A percentile compares a stretch with the other conserved stretches of the same genome.
These are phyloP conservation scores for Volucella inanis DNA, from an alignment of 2,888 invertebrate species.

Conservation along the genomic window DNA sequence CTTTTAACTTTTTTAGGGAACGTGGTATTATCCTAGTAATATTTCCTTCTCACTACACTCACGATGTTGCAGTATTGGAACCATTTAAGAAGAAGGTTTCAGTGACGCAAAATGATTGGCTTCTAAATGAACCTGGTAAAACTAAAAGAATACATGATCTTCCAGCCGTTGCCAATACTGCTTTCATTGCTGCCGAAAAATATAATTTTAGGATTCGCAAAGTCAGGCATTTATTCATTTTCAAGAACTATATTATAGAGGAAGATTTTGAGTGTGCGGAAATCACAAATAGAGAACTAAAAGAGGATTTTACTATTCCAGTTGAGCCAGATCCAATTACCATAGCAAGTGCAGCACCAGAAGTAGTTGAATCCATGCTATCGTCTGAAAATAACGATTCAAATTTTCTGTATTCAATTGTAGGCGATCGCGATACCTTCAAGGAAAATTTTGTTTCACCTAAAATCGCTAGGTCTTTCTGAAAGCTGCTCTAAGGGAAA, in stretches of 20 bases:
- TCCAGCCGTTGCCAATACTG: conserved; percentile 40
- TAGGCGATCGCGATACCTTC: conserved; percentile 5
- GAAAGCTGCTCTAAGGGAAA: conserved; percentile 38
- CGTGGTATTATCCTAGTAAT: conserved; percentile 18
- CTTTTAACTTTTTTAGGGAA: background rate
- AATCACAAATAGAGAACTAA: conserved; percentile 45
- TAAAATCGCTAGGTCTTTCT: no score
- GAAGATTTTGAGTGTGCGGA: conserved; percentile 49
- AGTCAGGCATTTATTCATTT: conserved; percentile 50
- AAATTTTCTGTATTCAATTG: conserved; percentile 1
- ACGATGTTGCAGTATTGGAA: conserved; percentile 21
- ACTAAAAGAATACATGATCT: conserved; percentile 55
- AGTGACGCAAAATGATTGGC: conserved; percentile 32
- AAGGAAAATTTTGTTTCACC: conserved; percentile 31
- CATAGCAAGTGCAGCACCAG: conserved; percentile 29
- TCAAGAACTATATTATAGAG: conserved; percentile 49
- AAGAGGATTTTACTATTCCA: conserved; percentile 7
- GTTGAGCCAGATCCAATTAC: conserved; percentile 14
- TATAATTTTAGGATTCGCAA: no score
- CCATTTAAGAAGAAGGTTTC: conserved; percentile 48
- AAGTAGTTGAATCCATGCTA: conserved; percentile 4
- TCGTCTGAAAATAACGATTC: conserved; percentile 7
- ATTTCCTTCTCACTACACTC: conserved; percentile 19
- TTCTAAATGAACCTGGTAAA: conserved; percentile 52
- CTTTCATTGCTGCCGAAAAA: conserved; percentile 37